A percentile compares a stretch with the other conserved stretches of the same genome.
phyloP scores from a whole-genome alignment of 2,113 vertebrate genomes.

The Lethenteron camtschaticum region DNA sequence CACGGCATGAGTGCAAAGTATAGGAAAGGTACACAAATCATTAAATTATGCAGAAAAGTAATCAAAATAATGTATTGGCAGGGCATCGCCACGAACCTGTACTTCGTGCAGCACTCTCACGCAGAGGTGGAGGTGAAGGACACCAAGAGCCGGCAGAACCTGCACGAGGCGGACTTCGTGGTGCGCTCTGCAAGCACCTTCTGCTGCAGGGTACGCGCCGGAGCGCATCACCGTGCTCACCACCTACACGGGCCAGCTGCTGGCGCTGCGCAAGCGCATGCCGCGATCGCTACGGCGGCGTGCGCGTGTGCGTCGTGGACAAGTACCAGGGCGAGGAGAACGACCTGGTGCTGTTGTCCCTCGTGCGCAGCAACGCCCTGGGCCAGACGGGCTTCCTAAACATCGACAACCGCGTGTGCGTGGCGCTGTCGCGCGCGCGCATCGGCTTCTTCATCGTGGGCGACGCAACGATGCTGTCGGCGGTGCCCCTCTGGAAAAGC shows the following conservation, averaged over 20 bases:
- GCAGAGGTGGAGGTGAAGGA: conserved; percentile 48
- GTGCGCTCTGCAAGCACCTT: conserved; percentile 59
- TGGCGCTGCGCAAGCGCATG: conserved; percentile 51
- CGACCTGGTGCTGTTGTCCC: conserved; percentile 63
- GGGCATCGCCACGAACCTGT: conserved; percentile 51
- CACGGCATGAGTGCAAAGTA: too few relatives aligned
- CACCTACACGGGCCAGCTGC: conserved; percentile 63
- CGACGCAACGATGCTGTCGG: conserved; percentile 45
- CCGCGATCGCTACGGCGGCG: conserved; percentile 36
- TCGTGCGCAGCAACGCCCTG: conserved; percentile 58
- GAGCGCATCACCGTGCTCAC: conserved; percentile 82
- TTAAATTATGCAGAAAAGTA: neutral
- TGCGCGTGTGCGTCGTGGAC: conserved; percentile 76
- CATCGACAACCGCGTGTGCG: conserved; percentile 65
- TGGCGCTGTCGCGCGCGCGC: conserved; percentile 73
- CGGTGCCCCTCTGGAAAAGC: conserved; percentile 50
- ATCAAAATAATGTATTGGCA: conserved; percentile 13
- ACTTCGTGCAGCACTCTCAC: conserved; percentile 53
- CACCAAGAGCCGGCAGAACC: conserved; percentile 62
- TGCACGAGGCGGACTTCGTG: conserved; percentile 51
- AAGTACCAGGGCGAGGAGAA: conserved; percentile 95
- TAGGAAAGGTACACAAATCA: neutral
- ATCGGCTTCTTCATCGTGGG: conserved; percentile 67
- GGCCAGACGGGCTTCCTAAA: conserved; percentile 52
- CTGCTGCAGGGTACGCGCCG: conserved; percentile 53